phyloP scores from a whole-genome alignment of 2,888 invertebrate species.

The Globia sparganii region DNA sequence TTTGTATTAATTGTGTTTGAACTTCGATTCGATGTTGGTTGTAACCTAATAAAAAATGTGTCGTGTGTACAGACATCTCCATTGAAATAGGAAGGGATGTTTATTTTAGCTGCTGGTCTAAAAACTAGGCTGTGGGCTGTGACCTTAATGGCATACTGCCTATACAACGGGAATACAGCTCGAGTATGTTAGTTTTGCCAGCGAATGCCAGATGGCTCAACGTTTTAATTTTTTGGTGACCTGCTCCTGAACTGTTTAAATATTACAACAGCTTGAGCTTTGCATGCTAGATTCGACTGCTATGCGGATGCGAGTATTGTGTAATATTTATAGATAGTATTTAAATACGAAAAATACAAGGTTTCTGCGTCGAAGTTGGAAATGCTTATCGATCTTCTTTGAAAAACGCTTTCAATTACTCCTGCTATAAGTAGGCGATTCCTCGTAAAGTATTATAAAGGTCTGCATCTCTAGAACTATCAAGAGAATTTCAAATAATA shows the following conservation, averaged over 20 bases:
- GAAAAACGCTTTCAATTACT: neutral
- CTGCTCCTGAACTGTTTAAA: slow-evolving; percentile 41
- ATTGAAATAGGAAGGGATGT: slow-evolving; percentile 39
- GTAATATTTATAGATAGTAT: slow-evolving; percentile 1
- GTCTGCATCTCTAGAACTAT: neutral
- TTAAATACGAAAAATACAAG: neutral
- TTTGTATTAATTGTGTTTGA: slow-evolving; percentile 66
- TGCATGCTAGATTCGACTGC: neutral
- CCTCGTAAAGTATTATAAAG: neutral
- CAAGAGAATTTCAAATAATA: neutral
- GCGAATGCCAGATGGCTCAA: slow-evolving; percentile 50
- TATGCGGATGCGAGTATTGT: neutral
- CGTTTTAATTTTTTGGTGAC: slow-evolving; percentile 26
- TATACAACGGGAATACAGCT: slow-evolving; percentile 1
- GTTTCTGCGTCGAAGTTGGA: neutral
- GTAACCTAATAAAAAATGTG: slow-evolving; percentile 44
- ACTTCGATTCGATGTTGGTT: slow-evolving; percentile 41
- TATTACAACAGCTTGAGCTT: slow-evolving; percentile 40
- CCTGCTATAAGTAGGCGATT: neutral
- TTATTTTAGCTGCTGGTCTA: slow-evolving; percentile 15
- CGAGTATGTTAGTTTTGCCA: slow-evolving; percentile 14
- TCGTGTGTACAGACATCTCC: neutral
- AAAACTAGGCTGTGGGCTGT: slow-evolving; percentile 44
- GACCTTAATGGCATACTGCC: slow-evolving; percentile 42
- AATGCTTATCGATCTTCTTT: neutral